These are phyloP conservation scores for Steromphala cineraria DNA, from an alignment of 2,888 invertebrate genomes.

Conservation along the genomic window DNA sequence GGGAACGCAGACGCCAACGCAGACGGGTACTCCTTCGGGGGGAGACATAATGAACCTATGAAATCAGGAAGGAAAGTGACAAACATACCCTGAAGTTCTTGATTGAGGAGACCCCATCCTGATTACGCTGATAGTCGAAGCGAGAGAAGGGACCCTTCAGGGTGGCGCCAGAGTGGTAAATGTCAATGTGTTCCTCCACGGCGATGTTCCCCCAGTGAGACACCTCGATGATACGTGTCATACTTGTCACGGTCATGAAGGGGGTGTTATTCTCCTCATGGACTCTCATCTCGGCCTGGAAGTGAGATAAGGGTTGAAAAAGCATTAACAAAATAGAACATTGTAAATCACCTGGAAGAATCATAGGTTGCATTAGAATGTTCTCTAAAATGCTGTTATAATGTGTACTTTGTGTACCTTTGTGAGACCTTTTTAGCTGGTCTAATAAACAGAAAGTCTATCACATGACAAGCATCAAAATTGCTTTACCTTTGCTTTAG, in stretches of 20 bases:
- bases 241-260: slow-evolving; percentile 91
- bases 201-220: slow-evolving; percentile 99
- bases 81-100: slow-evolving; percentile 87
- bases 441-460: too few species aligned
- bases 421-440: too few species aligned
- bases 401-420: too few species aligned
- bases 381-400: too few species aligned
- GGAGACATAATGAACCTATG: too few species aligned
- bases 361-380: too few species aligned
- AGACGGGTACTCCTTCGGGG: too few species aligned
- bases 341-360: too few species aligned
- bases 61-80: neutral
- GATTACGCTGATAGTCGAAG: slow-evolving; percentile 96
- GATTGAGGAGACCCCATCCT: slow-evolving; percentile 91
- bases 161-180: slow-evolving; percentile 93
- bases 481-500: too few species aligned
- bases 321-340: too few species aligned
- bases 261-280: slow-evolving; percentile 98
- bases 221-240: slow-evolving; percentile 93
- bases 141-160: slow-evolving; percentile 96
- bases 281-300: slow-evolving; percentile 80
- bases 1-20: too few species aligned
- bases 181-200: slow-evolving; percentile 93
- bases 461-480: too few species aligned
- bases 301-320: neutral